Evolutionary conservation across 2,113 vertebrate species (phyloP).

Genomic region (Oxygymnocypris stewartii): DNA sequence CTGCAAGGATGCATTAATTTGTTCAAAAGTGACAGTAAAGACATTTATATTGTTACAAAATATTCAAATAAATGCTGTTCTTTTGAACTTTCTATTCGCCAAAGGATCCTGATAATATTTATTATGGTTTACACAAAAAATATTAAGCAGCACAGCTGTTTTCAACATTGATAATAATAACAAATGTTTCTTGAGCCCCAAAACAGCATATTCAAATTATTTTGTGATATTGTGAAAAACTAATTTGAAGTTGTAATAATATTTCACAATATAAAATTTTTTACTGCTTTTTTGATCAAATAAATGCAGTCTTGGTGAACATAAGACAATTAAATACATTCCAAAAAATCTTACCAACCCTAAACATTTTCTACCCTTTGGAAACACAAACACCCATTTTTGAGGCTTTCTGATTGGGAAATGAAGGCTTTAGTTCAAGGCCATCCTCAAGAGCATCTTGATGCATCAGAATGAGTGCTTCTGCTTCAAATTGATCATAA

Average conservation of each 20-base stretch:
- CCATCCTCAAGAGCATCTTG: neutral
- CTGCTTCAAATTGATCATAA: neutral
- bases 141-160: too few relatives aligned
- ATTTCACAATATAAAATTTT: neutral
- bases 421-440: neutral
- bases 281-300: neutral
- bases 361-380: neutral
- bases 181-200: too few relatives aligned
- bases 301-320: constrained; percentile 1
- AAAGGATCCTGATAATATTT: too few relatives aligned
- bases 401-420: neutral
- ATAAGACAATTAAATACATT: neutral
- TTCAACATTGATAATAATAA: too few relatives aligned
- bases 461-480: neutral
- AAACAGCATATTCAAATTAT: too few relatives aligned
- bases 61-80: neutral
- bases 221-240: too few relatives aligned
- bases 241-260: neutral
- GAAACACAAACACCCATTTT: neutral
- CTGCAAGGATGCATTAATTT: neutral
- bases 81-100: too few relatives aligned
- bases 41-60: neutral
- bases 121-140: too few relatives aligned
- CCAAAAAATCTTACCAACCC: neutral
- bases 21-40: neutral